Conservation (phyloP, 2,113 vertebrate genomes). For the Cygnus atratus region DNA sequence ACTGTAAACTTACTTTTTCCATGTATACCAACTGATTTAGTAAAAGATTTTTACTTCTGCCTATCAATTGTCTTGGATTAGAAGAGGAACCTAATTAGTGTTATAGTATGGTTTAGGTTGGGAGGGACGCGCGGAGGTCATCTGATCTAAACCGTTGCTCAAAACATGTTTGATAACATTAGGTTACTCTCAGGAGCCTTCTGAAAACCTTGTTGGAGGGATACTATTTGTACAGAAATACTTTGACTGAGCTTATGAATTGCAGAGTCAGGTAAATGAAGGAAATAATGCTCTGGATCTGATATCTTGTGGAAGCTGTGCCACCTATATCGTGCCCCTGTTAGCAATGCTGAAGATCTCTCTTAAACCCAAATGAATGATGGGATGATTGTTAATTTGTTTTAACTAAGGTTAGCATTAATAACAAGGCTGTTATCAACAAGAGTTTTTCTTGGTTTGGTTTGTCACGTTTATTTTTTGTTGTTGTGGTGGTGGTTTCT, state of each 20-base stretch:
- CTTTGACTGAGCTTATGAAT: background rate
- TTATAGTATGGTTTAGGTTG: background rate
- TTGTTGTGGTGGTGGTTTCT: background rate
- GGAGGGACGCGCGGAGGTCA: accelerated
- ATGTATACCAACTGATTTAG: background rate
- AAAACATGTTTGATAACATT: background rate
- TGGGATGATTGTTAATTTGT: background rate
- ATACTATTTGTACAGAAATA: background rate
- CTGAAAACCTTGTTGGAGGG: background rate
- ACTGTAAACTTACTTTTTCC: background rate
- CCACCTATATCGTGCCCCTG: background rate
- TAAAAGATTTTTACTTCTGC: background rate
- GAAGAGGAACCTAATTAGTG: background rate
- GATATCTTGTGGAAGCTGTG: background rate
- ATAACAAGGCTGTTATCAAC: background rate
- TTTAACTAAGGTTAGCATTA: background rate
- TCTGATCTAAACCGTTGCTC: background rate
- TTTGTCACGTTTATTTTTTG: background rate
- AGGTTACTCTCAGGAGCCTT: background rate
- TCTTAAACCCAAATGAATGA: background rate
- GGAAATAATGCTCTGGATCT: background rate
- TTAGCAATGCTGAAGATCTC: background rate
- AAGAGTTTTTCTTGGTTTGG: background rate
- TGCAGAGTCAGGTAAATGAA: background rate
- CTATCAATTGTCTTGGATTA: background rate